Conservation (phyloP, 1,140 invertebrate genomes). For the Drosophila neocordata region DNA sequence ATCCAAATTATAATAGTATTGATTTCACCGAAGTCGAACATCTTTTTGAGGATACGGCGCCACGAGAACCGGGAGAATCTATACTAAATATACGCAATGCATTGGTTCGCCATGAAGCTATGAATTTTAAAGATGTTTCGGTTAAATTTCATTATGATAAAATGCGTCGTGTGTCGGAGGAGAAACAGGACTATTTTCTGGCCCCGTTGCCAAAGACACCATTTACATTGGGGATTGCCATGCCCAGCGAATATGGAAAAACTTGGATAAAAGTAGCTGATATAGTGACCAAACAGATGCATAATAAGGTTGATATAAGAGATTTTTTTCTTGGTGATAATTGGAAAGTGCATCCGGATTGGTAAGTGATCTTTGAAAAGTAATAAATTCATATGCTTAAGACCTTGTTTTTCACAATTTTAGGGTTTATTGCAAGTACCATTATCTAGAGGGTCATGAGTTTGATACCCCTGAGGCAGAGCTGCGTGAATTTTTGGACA, state of each 20-base stretch:
- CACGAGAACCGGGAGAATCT: constrained; percentile 83
- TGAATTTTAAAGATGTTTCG: constrained; percentile 86
- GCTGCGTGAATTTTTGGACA: constrained; percentile 88
- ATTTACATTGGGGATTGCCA: constrained; percentile 89
- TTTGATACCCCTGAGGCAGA: constrained; percentile 89
- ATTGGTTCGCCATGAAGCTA: constrained; percentile 89
- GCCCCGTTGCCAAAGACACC: constrained; percentile 91
- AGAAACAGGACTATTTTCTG: constrained; percentile 93
- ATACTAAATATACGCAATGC: constrained; percentile 86
- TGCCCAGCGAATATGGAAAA: constrained; percentile 91
- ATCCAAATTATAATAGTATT: constrained; percentile 97
- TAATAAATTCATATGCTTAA: not conserved
- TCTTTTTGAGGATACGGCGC: constrained; percentile 86
- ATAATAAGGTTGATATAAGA: constrained; percentile 87
- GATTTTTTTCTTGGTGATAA: constrained; percentile 87
- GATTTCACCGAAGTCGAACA: constrained; percentile 98
- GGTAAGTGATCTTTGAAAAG: constrained; percentile 83
- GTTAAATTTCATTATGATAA: constrained; percentile 92
- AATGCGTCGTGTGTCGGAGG: constrained; percentile 91
- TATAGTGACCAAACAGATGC: constrained; percentile 87
- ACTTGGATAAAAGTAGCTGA: constrained; percentile 89
- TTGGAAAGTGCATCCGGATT: constrained; percentile 94
- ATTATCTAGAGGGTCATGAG: constrained; percentile 89
- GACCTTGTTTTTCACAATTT: not conserved
- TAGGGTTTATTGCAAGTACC: constrained; percentile 94